Evolutionary conservation across 2,888 invertebrate genomes (phyloP), one percentile per base, ranked within the genome.

Genomic region (Aphodius sticticus): DNA sequence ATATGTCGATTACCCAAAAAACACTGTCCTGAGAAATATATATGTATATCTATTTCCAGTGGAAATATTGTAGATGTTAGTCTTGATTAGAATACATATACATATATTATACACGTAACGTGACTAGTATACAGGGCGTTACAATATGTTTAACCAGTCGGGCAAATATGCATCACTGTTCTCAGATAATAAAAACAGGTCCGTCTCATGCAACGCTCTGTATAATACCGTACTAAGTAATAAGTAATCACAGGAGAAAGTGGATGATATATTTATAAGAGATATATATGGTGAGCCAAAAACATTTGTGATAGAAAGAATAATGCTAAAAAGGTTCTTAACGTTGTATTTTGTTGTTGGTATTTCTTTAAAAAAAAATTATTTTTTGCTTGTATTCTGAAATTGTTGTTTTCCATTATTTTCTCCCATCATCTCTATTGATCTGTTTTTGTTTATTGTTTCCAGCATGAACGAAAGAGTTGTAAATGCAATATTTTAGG

Each of bases 401-500:
- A 53, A 26, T 26, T 26, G 26, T 53, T 53, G 53, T 53, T 53
- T 53, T 53, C 12, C 2, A 12, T 53, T 12, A 5, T 53, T 53
- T 53, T 5, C 9, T 12, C 53, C 53, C 53, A 12, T 53, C 53
- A 53, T 26, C 26, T 26, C 26, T 26, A 26, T 53, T 53, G 9
- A 53, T 53, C 53, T 53, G 53, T 53, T 53, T 53, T 53, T 53
- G 53, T 53, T 53, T 53, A 6, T 53, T 53, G 53, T 53, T 53
- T 12, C 53, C 53, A 53, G 53, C 53, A 53, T 53, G 77, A 79
- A 72, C 76, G 38, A 69, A 79, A 70, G 70, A 79, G 69, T 75
- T 81, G 77, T 79, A 77, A 81, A 78, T 77, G 77, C 79, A 81
- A 79, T 81, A 81, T 81, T 77, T 77, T 81, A 82, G 82, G 82